Evolutionary conservation across 2,888 invertebrate species (phyloP).

Genomic region (Protonemura montana): DNA sequence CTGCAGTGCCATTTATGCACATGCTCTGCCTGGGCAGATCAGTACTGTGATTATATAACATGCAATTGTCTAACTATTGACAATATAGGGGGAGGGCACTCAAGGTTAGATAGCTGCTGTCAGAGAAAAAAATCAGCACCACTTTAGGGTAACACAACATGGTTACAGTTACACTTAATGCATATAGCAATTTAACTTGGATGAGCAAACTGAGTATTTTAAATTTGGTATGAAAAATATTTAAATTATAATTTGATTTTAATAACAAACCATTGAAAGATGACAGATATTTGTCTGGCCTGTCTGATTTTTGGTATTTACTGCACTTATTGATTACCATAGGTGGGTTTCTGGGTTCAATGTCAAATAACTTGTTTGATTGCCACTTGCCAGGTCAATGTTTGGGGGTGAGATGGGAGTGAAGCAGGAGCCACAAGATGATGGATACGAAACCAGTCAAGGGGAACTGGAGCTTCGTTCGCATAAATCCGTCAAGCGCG

Average conservation of each 20-base stretch:
- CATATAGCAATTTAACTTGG: too few species aligned
- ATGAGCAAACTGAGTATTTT: too few species aligned
- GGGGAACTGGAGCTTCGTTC: conserved; percentile 52
- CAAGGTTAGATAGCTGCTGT: background rate
- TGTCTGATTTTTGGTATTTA: conserved; percentile 2
- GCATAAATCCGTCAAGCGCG: conserved; percentile 62
- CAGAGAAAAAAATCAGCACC: background rate
- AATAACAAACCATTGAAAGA: background rate
- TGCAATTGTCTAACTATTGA: background rate
- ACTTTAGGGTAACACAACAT: too few species aligned
- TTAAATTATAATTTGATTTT: too few species aligned
- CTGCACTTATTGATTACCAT: conserved; percentile 7
- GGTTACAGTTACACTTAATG: too few species aligned
- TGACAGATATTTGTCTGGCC: background rate
- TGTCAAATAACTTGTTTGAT: conserved; percentile 1
- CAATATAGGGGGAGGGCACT: background rate
- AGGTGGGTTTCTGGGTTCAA: background rate
- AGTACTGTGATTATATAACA: background rate
- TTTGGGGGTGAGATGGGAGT: conserved; percentile 55
- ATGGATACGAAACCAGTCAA: conserved; percentile 85
- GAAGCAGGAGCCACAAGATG: conserved; percentile 82
- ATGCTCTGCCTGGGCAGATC: background rate
- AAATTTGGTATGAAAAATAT: too few species aligned
- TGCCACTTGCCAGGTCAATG: conserved; percentile 48
- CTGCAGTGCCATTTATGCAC: background rate